These are phyloP conservation scores for Clamator glandarius DNA, from an alignment of 2,797 vertebrate genomes.

Conservation along the genomic window DNA sequence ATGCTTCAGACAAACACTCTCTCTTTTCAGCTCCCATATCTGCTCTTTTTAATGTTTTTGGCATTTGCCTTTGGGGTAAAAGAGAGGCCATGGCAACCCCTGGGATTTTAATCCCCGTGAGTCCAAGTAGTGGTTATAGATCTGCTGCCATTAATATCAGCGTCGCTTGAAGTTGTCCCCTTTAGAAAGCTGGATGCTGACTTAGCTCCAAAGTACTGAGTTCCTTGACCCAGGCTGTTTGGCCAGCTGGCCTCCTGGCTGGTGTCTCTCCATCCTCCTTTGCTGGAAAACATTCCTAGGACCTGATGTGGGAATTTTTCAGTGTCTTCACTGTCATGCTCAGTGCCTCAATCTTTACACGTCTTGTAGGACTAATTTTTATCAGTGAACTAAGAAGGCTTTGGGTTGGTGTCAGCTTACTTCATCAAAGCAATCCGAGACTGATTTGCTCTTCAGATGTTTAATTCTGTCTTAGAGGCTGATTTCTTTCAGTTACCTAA, in stretches of 20 bases:
- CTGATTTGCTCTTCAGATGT: neutral
- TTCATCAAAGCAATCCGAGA: neutral
- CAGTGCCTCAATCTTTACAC: neutral
- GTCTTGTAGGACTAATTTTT: neutral
- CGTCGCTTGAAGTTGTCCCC: neutral
- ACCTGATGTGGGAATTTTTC: neutral
- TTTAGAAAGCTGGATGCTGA: neutral
- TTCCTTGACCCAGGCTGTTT: neutral
- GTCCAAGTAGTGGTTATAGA: neutral
- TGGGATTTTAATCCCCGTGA: neutral
- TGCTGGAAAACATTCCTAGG: neutral
- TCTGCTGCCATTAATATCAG: conserved; percentile 2
- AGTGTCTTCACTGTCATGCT: neutral
- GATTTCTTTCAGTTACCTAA: neutral
- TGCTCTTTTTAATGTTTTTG: conserved; percentile 15
- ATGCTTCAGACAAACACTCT: neutral
- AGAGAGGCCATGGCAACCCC: neutral
- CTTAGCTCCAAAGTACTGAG: neutral
- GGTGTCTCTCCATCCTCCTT: neutral
- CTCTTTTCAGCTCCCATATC: conserved; percentile 22
- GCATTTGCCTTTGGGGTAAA: conserved; percentile 5
- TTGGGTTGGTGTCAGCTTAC: neutral
- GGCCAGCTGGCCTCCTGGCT: neutral
- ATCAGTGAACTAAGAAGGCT: neutral
- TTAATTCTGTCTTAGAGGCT: neutral